Evolutionary conservation across 1,140 invertebrate genomes (phyloP), one percentile per base, ranked within the genome.

Genomic region (Copidosoma floridanum): DNA sequence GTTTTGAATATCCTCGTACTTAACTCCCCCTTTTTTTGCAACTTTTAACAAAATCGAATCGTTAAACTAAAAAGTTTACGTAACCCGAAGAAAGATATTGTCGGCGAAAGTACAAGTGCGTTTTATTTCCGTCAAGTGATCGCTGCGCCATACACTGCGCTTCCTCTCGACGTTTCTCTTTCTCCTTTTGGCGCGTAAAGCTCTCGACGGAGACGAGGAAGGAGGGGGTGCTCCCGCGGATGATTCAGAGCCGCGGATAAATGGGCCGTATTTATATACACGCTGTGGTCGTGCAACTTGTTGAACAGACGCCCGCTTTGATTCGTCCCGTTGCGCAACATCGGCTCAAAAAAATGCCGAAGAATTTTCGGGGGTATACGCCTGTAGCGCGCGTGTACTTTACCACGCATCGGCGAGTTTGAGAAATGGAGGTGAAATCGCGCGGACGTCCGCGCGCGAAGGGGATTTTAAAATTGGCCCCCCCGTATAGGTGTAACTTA

Each of bases 41-140:
- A n/a, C n/a, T n/a, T n/a, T n/a, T n/a, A n/a, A n/a, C n/a, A n/a
- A n/a, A n/a, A n/a, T n/a, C n/a, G n/a, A n/a, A n/a, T n/a, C n/a
- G n/a, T n/a, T n/a, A n/a, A n/a, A n/a, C n/a, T n/a, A n/a, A n/a
- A n/a, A n/a, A n/a, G n/a, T n/a, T n/a, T n/a, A n/a, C n/a, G 35
- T 12, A 26, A 21, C 20, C 20, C n/a, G n/a, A 48, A 48, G n/a
- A n/a, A n/a, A n/a, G n/a, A 50, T 24, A 57, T 29, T 50, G 24
- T 16, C 44, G 24, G 38, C 41, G 5, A 50, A 41, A 40, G 32
- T 20, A 16, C 27, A 48, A 11, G 12, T 24, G n/a, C 14, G n/a
- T 12, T 48, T 47, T 59, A 63, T 47, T 43, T 32, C 53, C 23
- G 61, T 53, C 48, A 41, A 48, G 37, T 52, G 59, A 63, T 58